phyloP scores from a whole-genome alignment of 2,797 vertebrate genomes.

The Falco biarmicus region DNA sequence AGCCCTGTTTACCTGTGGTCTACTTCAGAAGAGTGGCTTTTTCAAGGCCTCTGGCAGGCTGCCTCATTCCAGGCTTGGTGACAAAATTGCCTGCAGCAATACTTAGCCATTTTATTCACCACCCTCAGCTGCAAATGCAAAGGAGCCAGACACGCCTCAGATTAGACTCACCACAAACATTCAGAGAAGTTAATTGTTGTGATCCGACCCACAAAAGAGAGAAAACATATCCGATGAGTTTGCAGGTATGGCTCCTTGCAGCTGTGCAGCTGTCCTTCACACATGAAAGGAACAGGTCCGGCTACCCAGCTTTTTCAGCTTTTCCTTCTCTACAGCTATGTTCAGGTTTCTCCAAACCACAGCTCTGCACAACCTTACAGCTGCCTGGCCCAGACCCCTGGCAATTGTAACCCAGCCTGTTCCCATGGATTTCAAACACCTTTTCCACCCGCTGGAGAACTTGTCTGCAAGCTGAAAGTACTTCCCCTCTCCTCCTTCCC shows the following conservation, averaged over 20 bases:
- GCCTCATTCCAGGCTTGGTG: not conserved
- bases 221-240: conserved; percentile 9
- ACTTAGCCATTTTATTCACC: conserved; percentile 21
- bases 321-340: not conserved
- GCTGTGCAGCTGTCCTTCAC: conserved; percentile 53
- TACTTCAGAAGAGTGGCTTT: conserved; percentile 19
- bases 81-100: conserved; percentile 19
- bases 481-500: conserved; percentile 28
- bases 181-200: conserved; percentile 16
- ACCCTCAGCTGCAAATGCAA: conserved; percentile 13
- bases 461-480: conserved; percentile 27
- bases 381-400: not conserved
- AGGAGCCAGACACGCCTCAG: not conserved
- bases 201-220: conserved; percentile 39
- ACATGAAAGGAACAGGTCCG: conserved; percentile 24
- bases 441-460: conserved; percentile 25
- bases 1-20: not conserved
- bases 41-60: not conserved
- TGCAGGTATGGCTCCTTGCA: not conserved
- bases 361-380: not conserved
- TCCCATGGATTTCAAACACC: not conserved
- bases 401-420: not conserved
- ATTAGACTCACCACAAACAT: conserved; percentile 23
- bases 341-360: conserved; percentile 16
- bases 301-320: not conserved